These are phyloP conservation scores for Myotis vivesi DNA, from an alignment of 2,797 vertebrate genomes.

Conservation along the genomic window DNA sequence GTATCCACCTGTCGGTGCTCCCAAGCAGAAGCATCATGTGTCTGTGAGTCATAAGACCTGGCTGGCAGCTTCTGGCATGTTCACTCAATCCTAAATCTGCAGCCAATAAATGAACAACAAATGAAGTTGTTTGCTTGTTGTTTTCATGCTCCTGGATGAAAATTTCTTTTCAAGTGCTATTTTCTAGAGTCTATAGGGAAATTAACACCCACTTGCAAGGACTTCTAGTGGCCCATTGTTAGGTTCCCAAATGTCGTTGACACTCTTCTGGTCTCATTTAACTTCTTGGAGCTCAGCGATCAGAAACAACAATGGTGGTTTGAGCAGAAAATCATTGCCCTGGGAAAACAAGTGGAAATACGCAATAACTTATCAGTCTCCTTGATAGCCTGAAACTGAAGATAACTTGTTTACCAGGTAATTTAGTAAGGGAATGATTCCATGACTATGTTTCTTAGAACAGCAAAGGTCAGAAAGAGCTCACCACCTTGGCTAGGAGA, in stretches of 20 bases:
- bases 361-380: neutral
- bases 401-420: neutral
- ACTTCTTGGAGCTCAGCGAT: neutral
- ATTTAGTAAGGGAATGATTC: neutral
- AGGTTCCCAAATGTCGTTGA: neutral
- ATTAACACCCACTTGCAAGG: neutral
- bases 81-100: neutral
- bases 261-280: neutral
- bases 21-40: neutral
- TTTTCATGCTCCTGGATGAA: neutral
- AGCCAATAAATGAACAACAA: neutral
- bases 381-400: neutral
- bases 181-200: neutral
- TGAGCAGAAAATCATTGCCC: neutral
- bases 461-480: neutral
- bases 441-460: neutral
- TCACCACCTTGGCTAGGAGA: neutral
- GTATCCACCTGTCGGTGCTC: neutral
- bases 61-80: neutral
- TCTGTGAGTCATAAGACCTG: conserved; percentile 14
- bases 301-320: neutral
- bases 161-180: neutral
- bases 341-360: neutral
- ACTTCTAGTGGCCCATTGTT: neutral
- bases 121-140: neutral